Evolutionary conservation across 2,888 invertebrate species (phyloP), one percentile per base, ranked within the genome.

Genomic region (Athalia cordata): DNA sequence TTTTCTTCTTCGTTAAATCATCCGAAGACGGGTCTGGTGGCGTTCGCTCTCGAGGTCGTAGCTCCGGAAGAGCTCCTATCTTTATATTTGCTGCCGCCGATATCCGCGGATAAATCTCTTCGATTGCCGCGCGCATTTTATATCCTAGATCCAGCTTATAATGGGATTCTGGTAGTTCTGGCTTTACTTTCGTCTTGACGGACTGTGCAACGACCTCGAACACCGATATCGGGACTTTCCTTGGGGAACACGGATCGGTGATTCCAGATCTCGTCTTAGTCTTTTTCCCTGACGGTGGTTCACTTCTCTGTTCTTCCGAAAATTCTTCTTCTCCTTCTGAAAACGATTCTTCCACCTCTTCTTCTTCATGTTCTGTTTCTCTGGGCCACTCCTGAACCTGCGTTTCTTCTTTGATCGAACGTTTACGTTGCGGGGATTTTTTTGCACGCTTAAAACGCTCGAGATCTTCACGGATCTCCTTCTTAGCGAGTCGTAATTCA

Each of bases 91-190:
- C 64, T n/a, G 75, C 62, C n/a, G 75, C 75, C 75, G 75, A 75
- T 43, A 75, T 75, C 13, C 75, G 62, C 8, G 75, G 75, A 62
- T 75, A 75, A 50, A 75, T 29, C 59, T 50, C 62, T 52, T 75
- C 75, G 15, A 62, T 52, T 4, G 64, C 62, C 4, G 15, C n/a
- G 0, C 75, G 61, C 75, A 75, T 62, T 64, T 75, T 75, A 43
- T 75, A 75, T 61, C 50, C 13, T 5, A 75, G 75, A 64, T 75
- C 75, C 9, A 75, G 64, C 45, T 75, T 75, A 15, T 29, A 29
- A 29, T 15, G 62, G 15, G 75, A 61, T 64, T 75, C 50, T 50
- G 75, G 75, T 50, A 75, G 50, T 29, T 50, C 50, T 5, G 7
- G 61, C n/a, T n/a, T 75, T 43, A 75, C 75, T 15, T 64, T 75